A percentile compares a stretch with the other conserved stretches of the same genome.
These are phyloP conservation scores for Antheraea mylitta DNA, from an alignment of 1,140 invertebrate species.

Conservation along the genomic window DNA sequence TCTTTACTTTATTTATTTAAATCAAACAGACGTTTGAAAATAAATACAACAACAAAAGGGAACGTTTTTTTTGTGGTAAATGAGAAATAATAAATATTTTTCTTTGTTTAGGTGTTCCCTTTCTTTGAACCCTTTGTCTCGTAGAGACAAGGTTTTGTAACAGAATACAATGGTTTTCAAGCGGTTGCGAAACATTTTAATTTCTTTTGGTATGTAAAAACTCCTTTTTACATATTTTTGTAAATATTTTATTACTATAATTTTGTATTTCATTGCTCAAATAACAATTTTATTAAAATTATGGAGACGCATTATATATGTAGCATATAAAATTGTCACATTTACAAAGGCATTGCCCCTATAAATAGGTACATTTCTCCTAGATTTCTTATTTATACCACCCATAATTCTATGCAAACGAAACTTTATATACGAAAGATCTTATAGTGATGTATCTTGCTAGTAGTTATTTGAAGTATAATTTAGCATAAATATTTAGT, in stretches of 20 bases:
- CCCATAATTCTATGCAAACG: too few species aligned
- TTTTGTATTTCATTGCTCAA: neutral
- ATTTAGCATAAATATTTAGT: too few species aligned
- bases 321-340: neutral
- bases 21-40: neutral
- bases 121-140: constrained; percentile 7
- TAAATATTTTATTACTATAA: neutral
- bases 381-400: too few species aligned
- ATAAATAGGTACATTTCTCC: too few species aligned
- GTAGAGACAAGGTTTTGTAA: constrained; percentile 1
- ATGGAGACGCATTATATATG: too few species aligned
- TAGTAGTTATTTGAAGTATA: too few species aligned
- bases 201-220: neutral
- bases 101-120: constrained; percentile 5
- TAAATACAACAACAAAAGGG: neutral
- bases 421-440: too few species aligned
- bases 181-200: constrained; percentile 8
- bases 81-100: neutral
- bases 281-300: neutral
- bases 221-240: neutral
- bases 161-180: constrained; percentile 11
- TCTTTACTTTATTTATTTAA: neutral
- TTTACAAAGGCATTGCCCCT: neutral
- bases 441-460: too few species aligned
- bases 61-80: neutral